Percentiles rank a stretch among this genome's conserved stretches.
Conservation (phyloP, 2,888 invertebrate genomes). For the Euphydryas editha region DNA sequence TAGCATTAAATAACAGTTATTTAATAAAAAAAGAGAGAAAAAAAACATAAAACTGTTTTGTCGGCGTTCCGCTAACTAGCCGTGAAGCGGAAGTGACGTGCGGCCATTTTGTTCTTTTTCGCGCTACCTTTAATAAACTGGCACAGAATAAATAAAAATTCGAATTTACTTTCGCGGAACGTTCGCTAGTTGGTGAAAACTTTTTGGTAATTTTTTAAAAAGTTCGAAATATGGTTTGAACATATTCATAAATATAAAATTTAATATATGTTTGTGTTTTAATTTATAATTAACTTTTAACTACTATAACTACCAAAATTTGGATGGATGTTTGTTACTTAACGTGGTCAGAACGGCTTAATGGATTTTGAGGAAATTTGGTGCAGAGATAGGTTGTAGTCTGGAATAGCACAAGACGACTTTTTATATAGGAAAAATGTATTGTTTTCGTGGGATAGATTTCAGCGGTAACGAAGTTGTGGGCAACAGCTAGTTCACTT, state of each 20-base stretch:
- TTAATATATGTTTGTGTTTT: not conserved
- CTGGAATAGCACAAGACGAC: too few species aligned
- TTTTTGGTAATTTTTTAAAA: slow-evolving; percentile 16
- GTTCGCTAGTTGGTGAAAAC: slow-evolving; percentile 24
- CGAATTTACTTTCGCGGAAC: slow-evolving; percentile 37
- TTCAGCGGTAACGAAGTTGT: too few species aligned
- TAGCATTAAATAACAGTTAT: slow-evolving; percentile 53
- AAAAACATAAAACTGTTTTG: slow-evolving; percentile 44
- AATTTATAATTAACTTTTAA: too few species aligned
- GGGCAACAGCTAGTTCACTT: too few species aligned
- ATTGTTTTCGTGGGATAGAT: too few species aligned
- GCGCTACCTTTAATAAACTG: slow-evolving; percentile 37
- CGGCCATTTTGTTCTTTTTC: slow-evolving; percentile 38
- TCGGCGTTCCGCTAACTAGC: slow-evolving; percentile 35
- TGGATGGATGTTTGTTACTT: too few species aligned
- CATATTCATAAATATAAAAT: too few species aligned
- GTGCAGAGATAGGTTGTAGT: too few species aligned
- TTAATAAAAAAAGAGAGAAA: slow-evolving; percentile 44
- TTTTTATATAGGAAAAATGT: too few species aligned
- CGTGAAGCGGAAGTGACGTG: slow-evolving; percentile 47
- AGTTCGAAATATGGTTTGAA: slow-evolving; percentile 17
- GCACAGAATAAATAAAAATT: slow-evolving; percentile 34
- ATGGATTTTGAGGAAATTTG: too few species aligned
- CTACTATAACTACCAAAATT: too few species aligned
- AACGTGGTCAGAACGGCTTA: too few species aligned